Base-by-base conservation (phyloP, 2,113 vertebrate species). In the Bettongia penicillata region DNA sequence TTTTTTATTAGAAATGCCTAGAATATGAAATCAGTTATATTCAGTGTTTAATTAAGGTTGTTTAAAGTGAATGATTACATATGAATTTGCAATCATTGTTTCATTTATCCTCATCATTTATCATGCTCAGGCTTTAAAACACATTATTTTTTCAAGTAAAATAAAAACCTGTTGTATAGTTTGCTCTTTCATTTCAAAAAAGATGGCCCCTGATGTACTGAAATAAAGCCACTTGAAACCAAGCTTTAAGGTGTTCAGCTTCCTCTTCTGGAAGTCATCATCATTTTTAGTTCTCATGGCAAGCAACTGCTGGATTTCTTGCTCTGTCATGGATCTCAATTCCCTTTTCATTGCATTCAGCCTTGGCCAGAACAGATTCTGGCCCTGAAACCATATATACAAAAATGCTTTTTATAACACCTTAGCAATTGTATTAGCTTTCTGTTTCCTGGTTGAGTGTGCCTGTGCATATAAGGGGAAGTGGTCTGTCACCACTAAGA, bases 221-320 rank as follows among this genome's bases (percentile, higher is more conserved):
- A 97, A 99, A 99, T 49, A 99, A 99, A 51, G 99, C 99, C 98
- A 99, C 95, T 37, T 99, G 99, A 95, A 99, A 98, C 25, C 98
- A 98, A 0, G 98, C 98, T 93, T 98, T 98, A 94, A 99, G 97
- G 91, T 99, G 98, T 95, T 99, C 99, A 1, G 99, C 99, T 97
- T 99, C 99, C 47, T 99, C 93, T 37, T 99, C 99, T 93, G 99
- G 91, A 99, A 98, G 0, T 99, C 99, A 0, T 99, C 98, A 0
- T 99, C 99, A 0, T 98, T 99, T 94, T 99, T 98, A 37, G 99
- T 96, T 95, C 99, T 99, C 97, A 99, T 98, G 93, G 98, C 96
- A 98, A 99, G 99, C 90, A 99, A 98, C 8, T 99, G 99, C 1
- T 98, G 97, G 26, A 99, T 99, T 97, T 99, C 99, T 23, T 99